Evolutionary conservation across 1,140 invertebrate species (phyloP).

Genomic region (Scaptodrosophila lebanonensis): DNA sequence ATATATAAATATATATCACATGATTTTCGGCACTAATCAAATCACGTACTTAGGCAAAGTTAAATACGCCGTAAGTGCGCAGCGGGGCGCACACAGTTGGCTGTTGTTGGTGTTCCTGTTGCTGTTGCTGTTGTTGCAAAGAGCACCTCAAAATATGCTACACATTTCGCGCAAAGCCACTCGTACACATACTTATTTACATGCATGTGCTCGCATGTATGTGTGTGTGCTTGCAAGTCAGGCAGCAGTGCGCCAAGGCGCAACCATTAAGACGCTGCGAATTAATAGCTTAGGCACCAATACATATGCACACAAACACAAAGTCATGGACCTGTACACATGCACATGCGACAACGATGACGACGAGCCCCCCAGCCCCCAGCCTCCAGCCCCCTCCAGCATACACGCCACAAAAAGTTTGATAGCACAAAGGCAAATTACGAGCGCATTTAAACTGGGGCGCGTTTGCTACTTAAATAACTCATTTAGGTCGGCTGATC

Average conservation of each 20-base stretch:
- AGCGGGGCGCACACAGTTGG: slow-evolving; percentile 12
- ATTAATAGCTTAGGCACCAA: slow-evolving; percentile 57
- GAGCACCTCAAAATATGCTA: slow-evolving; percentile 42
- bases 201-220: neutral
- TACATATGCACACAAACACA: neutral
- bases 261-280: slow-evolving; percentile 20
- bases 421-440: slow-evolving; percentile 70
- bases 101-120: too few species aligned
- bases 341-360: too few species aligned
- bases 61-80: slow-evolving; percentile 51
- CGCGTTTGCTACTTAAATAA: slow-evolving; percentile 74
- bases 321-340: slow-evolving; percentile 10
- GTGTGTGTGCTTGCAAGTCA: neutral
- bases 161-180: slow-evolving; percentile 14
- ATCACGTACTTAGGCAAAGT: slow-evolving; percentile 73
- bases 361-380: too few species aligned
- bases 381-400: too few species aligned
- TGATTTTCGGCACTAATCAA: slow-evolving; percentile 68
- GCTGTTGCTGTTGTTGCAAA: too few species aligned
- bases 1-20: too few species aligned
- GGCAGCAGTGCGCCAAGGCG: slow-evolving; percentile 13
- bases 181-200: neutral
- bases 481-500: slow-evolving; percentile 64
- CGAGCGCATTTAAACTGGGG: slow-evolving; percentile 72
- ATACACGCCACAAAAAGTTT: slow-evolving; percentile 50